Base-by-base conservation (phyloP, 2,797 vertebrate species). In the Melanotaenia boesemani region DNA sequence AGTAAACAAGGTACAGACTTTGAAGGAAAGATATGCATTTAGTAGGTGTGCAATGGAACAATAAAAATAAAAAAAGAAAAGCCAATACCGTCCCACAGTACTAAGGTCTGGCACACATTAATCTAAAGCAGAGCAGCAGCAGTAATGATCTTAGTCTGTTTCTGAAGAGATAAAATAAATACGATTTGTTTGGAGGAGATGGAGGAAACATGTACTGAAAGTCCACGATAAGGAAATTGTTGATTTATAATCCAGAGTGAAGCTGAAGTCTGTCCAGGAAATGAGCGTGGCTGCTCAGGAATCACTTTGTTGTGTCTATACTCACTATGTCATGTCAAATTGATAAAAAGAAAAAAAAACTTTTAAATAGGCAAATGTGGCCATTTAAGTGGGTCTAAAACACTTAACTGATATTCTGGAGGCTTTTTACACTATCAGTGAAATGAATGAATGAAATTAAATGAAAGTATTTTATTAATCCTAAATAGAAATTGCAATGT, bases 231-330 rank as follows among this genome's bases (percentile, higher is more conserved):
- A 84, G 58, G 28, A 81, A 74, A 72, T 5, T 11, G 69, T 44
- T 86, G 70, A 67, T 82, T 81, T 74, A 52, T 59, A 55, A 62
- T 62, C 0, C 39, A 59, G 54, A 68, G n/a, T 37, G 36, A 34
- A 76, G 63, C 54, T 82, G 24, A 63, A 37, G 67, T 72, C 69
- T 30, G 76, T 68, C 62, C 77, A 89, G 89, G 90, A 93, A 88
- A 88, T 86, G 60, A 44, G 79, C 32, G 20, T 57, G 72, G 59
- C 61, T 81, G 1, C 24, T 44, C 5, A 72, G 52, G 76, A 76
- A 70, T 37, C 59, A 63, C 44, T 81, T 84, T 89, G 81, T 88
- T 85, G 48, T 84, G 83, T 82, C 82, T 82, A 10, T 60, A 76
- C 55, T 44, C 81, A 80, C 64, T 52, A 37, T 80, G 79, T 57